Evolutionary conservation across 2,113 vertebrate genomes (phyloP).

Genomic region (Anhinga rufa): DNA sequence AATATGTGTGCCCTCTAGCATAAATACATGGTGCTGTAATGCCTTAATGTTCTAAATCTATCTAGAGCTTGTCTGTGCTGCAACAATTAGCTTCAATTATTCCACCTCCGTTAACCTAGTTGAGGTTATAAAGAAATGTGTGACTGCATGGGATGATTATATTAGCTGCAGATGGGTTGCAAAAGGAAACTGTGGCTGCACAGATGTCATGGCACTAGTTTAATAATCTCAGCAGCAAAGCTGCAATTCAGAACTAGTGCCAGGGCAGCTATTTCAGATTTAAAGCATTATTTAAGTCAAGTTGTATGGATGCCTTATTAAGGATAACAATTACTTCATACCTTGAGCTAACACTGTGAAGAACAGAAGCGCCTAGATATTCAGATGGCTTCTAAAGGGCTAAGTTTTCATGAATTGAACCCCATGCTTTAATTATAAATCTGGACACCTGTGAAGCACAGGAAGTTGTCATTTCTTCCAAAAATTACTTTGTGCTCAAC

Average conservation of each 20-base stretch:
- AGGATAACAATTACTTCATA: background rate
- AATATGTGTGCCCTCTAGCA: constrained; percentile 33
- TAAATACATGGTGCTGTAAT: constrained; percentile 3
- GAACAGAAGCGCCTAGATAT: background rate
- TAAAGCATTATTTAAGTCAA: background rate
- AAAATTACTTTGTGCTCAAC: background rate
- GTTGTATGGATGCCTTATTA: background rate
- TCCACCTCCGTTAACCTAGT: background rate
- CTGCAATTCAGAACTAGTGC: background rate
- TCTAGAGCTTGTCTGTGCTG: background rate
- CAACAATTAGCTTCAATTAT: constrained; percentile 3
- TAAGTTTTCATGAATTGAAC: background rate
- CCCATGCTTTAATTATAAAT: background rate
- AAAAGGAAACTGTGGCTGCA: background rate
- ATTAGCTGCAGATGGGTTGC: background rate
- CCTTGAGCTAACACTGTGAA: background rate
- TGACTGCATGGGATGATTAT: background rate
- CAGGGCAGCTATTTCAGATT: background rate
- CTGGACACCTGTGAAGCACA: background rate
- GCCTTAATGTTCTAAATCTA: background rate
- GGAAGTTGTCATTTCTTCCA: background rate
- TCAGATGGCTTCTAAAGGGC: background rate
- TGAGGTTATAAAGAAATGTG: background rate
- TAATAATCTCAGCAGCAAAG: background rate
- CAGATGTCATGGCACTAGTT: background rate